Base-by-base conservation (phyloP, 2,797 vertebrate genomes). In the Oceanodroma leucorhoa region DNA sequence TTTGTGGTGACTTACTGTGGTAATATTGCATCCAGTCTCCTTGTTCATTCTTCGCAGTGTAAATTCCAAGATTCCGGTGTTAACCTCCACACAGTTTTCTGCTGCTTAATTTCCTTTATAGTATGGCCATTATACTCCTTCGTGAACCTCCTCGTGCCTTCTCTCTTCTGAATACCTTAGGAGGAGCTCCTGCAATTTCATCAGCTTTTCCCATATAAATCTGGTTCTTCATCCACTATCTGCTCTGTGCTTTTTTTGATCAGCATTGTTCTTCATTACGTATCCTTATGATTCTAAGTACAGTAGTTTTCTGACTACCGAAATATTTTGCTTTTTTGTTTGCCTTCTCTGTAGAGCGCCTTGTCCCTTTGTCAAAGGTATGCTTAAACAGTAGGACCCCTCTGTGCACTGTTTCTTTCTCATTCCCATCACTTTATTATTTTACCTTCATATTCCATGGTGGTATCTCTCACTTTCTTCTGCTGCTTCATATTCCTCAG, bases 21-120 rank as follows among this genome's bases (percentile, higher is more conserved):
- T 58, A 65, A 50, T 64, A 34, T 4, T 78, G 29, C 22, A 64
- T 72, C 41, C 32, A 26, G 6, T 41, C 23, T 71, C 70, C 26
- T 26, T 26, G 5, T 60, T 81, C 6, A n/a, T 54, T 71, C 27
- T 75, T 71, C 0, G 0, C 43, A 40, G 26, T 38, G 17, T 69
- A 65, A 69, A 64, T 64, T 76, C 51, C 11, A 82, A 58, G 41
- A 27, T 64, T 66, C 18, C 1, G 1, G 8, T 8, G 1, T 55
- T 69, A 46, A 65, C 10, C 8, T 79, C 18, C 8, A 20, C 2
- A 7, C 48, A 5, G 18, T 66, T 71, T 92, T 62, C 46, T 70
- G 24, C 13, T 73, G 32, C 34, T 57, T 67, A 29, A 55, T 79
- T 75, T 91, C 13, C 23, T 38, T 38, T 62, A 8, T 20, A 16